Percentiles rank a stretch among this genome's conserved stretches.
Conservation (phyloP, 1,140 invertebrate genomes). For the Eumaeus atala region DNA sequence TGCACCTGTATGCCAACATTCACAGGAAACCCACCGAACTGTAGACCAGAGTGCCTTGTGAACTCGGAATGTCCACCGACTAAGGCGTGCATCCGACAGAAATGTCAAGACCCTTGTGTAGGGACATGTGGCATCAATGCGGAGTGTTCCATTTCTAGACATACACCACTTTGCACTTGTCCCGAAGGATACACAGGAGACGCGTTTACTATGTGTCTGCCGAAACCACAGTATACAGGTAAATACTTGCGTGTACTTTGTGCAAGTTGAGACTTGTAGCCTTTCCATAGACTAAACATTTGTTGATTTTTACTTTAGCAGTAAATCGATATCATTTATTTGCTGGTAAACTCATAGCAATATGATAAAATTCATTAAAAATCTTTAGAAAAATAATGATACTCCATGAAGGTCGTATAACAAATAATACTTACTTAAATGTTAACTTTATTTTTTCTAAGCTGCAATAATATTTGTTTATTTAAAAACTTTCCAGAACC, state of each 20-base stretch:
- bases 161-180: conserved; percentile 84
- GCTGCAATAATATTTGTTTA: background rate
- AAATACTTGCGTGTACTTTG: conserved; percentile 16
- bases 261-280: background rate
- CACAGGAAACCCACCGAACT: conserved; percentile 82
- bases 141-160: conserved; percentile 82
- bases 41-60: conserved; percentile 82
- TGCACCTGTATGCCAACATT: conserved; percentile 81
- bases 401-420: no score
- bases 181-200: conserved; percentile 81
- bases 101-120: conserved; percentile 82
- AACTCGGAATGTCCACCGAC: conserved; percentile 82
- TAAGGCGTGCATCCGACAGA: conserved; percentile 80
- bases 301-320: no score
- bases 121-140: conserved; percentile 81
- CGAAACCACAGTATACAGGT: conserved; percentile 57
- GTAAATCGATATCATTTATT: no score
- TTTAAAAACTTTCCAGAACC: conserved; percentile 24
- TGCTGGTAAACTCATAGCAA: no score
- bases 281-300: no score
- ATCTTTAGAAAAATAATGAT: no score
- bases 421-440: no score
- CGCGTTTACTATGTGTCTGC: conserved; percentile 77
- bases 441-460: no score
- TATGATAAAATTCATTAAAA: no score